Evolutionary conservation across 2,113 vertebrate species (phyloP).

Genomic region (Solea solea): DNA sequence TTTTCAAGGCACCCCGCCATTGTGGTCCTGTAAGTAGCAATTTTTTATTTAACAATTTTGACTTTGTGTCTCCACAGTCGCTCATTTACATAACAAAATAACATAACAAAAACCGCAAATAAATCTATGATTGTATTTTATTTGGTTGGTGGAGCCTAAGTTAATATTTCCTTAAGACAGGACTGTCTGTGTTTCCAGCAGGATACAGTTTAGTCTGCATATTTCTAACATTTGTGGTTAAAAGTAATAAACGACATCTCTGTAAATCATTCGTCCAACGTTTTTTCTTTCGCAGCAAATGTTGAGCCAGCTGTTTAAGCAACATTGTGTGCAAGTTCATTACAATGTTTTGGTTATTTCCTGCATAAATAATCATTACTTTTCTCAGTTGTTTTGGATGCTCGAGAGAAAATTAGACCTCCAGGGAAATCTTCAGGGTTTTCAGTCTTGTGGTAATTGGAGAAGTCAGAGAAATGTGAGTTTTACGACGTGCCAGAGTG

Average conservation of each 20-base stretch:
- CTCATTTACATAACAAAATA: slow-evolving; percentile 7
- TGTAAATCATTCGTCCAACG: not conserved
- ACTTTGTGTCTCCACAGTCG: not conserved
- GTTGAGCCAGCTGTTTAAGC: not conserved
- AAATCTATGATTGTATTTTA: not conserved
- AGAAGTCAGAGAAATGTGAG: slow-evolving; percentile 32
- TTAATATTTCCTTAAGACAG: not conserved
- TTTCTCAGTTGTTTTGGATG: not conserved
- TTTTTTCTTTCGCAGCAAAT: not conserved
- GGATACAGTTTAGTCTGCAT: not conserved
- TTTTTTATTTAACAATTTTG: not conserved
- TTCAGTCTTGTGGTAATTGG: slow-evolving; percentile 4
- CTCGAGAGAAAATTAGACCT: not conserved
- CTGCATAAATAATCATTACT: not conserved
- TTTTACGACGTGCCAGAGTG: slow-evolving; percentile 11
- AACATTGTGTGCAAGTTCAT: not conserved
- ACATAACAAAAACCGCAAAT: slow-evolving; percentile 36
- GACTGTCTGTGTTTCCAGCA: not conserved
- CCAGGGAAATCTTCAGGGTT: not conserved
- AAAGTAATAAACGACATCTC: too few species aligned
- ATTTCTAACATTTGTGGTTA: slow-evolving; percentile 7
- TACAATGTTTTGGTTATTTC: not conserved
- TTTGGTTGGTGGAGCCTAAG: not conserved
- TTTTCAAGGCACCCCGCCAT: slow-evolving; percentile 1
- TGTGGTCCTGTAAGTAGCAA: not conserved